Evolutionary conservation across 2,888 invertebrate species (phyloP), one percentile per base, ranked within the genome.

Genomic region (Lissonota sp.): DNA sequence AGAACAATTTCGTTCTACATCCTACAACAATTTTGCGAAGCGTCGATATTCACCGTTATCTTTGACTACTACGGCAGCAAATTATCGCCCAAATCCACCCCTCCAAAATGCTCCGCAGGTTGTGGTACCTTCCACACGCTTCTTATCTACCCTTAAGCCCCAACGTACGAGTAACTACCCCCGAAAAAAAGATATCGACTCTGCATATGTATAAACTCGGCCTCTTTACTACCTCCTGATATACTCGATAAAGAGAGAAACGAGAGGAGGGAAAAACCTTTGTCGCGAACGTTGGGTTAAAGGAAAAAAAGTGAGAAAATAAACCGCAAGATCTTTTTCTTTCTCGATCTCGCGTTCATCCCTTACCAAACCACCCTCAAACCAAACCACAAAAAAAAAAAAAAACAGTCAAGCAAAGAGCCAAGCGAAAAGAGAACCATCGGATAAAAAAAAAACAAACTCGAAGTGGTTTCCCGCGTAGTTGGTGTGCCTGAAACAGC

Each of bases 161-260:
- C 78, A 67, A 71, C 62, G 55, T 69, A 79, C 70, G 79, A 83
- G 80, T 90, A 90, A 90, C 87, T 89, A 88, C 88, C 89, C 26
- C 26, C 26, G 3, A 26, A 26, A 26, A 26, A 42, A 82, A 90
- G 91, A 91, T 91, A 92, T 88, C 91, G 89, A 87, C 85, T 89
- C 89, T 91, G 89, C 89, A 90, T 90, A 90, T 89, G 90, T 89
- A 91, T 89, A 87, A 88, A 86, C 82, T 84, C 79, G 85, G 85
- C 87, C 42, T 66, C 71, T 73, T 73, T 64, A 64, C 26, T 26
- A 16, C 63, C 79, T 58, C 10, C 6, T 26, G 60, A 39, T 42
- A 79, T 79, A 83, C 71, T 83, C 76, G 83, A 83, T 81, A 81
- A 81, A 83, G 75, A 76, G 74, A 57, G 64, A 40, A 42, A 55